Percentiles rank a stretch among this genome's conserved stretches.
Evolutionary conservation across 92 coral and sea anemone genomes (phyloP).

Genomic region (Muricea muricata): DNA sequence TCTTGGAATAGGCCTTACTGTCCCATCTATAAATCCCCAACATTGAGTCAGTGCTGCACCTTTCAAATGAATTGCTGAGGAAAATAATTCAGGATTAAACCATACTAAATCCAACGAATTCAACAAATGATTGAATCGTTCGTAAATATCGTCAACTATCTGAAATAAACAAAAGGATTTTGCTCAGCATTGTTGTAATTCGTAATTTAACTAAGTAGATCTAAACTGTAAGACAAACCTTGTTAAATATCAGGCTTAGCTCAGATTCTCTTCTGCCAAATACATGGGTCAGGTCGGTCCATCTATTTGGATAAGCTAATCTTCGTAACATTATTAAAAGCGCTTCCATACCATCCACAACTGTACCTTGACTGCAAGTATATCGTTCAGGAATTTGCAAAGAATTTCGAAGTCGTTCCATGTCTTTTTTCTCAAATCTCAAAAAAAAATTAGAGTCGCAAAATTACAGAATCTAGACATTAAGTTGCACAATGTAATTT

Average conservation of each 20-base stretch:
- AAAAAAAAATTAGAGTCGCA: too few relatives aligned
- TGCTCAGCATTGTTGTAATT: too few relatives aligned
- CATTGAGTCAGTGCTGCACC: slow-evolving; percentile 71
- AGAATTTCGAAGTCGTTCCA: slow-evolving; percentile 52
- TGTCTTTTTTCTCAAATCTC: slow-evolving; percentile 66
- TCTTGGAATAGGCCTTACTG: slow-evolving; percentile 65
- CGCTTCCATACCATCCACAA: slow-evolving; percentile 65
- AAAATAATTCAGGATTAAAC: slow-evolving; percentile 62
- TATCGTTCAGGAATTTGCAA: slow-evolving; percentile 62
- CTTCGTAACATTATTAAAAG: slow-evolving; percentile 64
- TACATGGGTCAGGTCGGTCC: slow-evolving; percentile 65
- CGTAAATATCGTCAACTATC: slow-evolving; percentile 68
- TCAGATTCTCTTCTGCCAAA: slow-evolving; percentile 64
- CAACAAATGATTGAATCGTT: slow-evolving; percentile 48
- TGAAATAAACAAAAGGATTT: slow-evolving; percentile 15
- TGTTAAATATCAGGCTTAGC: slow-evolving; percentile 70
- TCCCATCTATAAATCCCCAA: slow-evolving; percentile 76
- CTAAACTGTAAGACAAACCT: too few relatives aligned
- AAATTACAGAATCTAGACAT: too few relatives aligned
- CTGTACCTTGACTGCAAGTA: slow-evolving; percentile 66
- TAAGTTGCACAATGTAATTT: too few relatives aligned
- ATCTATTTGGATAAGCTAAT: slow-evolving; percentile 70
- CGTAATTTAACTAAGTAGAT: too few relatives aligned
- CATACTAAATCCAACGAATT: slow-evolving; percentile 53
- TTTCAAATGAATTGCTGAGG: slow-evolving; percentile 56